phyloP scores from a whole-genome alignment of 1,140 invertebrate species.

The Rhopalosiphum padi region DNA sequence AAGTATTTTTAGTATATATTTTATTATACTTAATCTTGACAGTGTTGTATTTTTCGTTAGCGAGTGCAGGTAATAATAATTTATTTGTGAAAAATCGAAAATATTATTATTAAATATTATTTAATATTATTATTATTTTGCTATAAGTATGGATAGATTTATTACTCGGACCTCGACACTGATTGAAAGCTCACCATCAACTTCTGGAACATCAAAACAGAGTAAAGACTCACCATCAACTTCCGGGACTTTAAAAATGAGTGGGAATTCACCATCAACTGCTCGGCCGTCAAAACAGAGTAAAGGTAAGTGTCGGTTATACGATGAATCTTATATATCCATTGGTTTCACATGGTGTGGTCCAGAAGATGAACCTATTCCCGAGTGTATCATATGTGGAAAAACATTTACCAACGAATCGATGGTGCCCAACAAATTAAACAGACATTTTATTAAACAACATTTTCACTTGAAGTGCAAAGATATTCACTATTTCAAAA shows the following conservation, averaged over 20 bases:
- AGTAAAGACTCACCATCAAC: too few species aligned
- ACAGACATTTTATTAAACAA: slow-evolving; percentile 41
- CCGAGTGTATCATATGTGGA: slow-evolving; percentile 21
- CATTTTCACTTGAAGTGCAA: slow-evolving; percentile 18
- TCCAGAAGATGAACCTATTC: slow-evolving; percentile 21
- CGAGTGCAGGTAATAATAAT: too few species aligned
- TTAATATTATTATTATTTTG: too few species aligned
- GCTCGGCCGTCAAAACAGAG: neutral
- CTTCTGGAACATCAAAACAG: neutral
- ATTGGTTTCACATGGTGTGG: slow-evolving; percentile 8
- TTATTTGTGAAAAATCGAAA: too few species aligned
- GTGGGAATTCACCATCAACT: too few species aligned
- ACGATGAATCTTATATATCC: neutral
- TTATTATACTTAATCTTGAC: too few species aligned
- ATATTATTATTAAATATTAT: too few species aligned
- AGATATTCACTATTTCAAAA: slow-evolving; percentile 1
- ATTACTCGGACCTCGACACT: too few species aligned
- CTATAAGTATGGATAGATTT: too few species aligned
- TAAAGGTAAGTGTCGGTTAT: neutral
- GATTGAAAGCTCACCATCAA: neutral
- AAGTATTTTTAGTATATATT: too few species aligned
- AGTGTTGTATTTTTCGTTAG: too few species aligned
- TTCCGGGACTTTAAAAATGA: too few species aligned
- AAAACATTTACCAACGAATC: slow-evolving; percentile 18
- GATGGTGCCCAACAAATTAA: slow-evolving; percentile 27